Conservation (phyloP, 1,140 invertebrate genomes). For the Oryctes rhinoceros region DNA sequence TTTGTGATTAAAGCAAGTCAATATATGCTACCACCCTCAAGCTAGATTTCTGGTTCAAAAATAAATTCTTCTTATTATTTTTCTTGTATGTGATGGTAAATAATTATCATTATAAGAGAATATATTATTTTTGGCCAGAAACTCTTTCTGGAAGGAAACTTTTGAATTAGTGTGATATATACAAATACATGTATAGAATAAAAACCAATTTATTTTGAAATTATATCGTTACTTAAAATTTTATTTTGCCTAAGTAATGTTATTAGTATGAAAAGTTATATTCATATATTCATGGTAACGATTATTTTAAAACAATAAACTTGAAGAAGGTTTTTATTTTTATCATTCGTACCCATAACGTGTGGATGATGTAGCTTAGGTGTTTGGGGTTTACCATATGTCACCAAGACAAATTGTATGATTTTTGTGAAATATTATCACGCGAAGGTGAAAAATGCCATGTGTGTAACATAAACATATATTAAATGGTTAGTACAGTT, state of each 20-base stretch:
- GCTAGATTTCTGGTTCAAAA: background rate
- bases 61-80: background rate
- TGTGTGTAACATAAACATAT: too few species aligned
- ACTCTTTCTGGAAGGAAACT: background rate
- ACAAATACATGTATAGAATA: too few species aligned
- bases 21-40: background rate
- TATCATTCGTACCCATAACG: too few species aligned
- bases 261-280: background rate
- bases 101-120: background rate
- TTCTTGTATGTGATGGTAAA: background rate
- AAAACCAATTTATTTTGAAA: background rate
- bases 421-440: too few species aligned
- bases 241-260: background rate
- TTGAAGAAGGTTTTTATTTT: background rate
- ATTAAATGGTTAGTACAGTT: too few species aligned
- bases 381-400: too few species aligned
- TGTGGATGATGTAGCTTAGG: too few species aligned
- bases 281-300: background rate
- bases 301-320: constrained; percentile 5
- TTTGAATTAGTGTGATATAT: constrained; percentile 9
- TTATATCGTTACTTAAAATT: background rate
- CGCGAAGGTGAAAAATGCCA: too few species aligned
- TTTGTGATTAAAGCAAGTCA: constrained; percentile 3
- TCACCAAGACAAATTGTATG: too few species aligned
- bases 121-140: background rate